Conservation (phyloP, 2,888 invertebrate genomes). For the Diarsia brunnea region DNA sequence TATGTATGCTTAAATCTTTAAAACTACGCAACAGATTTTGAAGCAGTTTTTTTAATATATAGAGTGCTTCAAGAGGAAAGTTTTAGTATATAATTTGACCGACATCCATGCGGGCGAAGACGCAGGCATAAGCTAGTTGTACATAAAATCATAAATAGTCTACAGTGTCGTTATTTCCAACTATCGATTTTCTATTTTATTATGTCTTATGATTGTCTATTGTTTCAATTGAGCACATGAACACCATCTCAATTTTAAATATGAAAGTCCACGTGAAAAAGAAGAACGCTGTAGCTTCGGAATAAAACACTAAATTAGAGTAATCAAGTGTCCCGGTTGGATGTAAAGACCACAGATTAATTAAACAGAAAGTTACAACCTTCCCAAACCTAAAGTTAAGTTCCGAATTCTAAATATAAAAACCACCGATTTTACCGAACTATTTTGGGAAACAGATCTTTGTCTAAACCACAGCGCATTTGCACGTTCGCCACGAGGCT, state of each 20-base stretch:
- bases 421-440: constrained; percentile 8
- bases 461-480: constrained; percentile 16
- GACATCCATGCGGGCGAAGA: no score
- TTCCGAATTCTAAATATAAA: background rate
- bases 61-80: no score
- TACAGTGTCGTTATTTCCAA: constrained; percentile 9
- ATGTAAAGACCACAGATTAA: background rate
- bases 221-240: background rate
- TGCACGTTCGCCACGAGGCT: constrained; percentile 40
- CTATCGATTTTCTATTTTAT: background rate
- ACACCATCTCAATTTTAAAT: background rate
- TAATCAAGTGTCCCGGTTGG: background rate
- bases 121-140: no score
- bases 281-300: background rate
- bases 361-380: no score
- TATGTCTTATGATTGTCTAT: background rate
- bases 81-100: no score
- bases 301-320: background rate
- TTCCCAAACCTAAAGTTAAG: background rate
- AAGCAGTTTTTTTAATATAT: no score
- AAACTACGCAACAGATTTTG: no score
- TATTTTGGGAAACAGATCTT: constrained; percentile 41
- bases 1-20: no score
- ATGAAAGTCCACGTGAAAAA: background rate
- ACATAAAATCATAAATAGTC: background rate